Conservation (phyloP, 2,888 invertebrate species). For the Frankliniella fusca region DNA sequence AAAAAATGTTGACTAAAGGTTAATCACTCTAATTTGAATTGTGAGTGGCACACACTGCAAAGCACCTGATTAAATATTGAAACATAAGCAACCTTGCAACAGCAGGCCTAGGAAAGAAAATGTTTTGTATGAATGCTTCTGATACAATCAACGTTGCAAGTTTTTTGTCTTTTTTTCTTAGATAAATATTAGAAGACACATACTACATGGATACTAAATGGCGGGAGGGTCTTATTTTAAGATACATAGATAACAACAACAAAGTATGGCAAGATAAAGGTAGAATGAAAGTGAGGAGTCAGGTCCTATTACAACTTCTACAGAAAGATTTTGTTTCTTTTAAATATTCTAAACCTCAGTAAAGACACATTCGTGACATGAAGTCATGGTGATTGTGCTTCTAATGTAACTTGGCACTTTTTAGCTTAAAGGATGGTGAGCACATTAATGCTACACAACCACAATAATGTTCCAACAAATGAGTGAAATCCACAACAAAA, state of each 20-base stretch:
- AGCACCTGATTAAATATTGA: background rate
- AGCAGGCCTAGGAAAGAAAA: background rate
- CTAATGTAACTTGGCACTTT: constrained; percentile 2
- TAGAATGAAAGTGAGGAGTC: background rate
- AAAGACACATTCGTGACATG: background rate
- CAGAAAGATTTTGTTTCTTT: background rate
- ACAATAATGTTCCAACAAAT: background rate
- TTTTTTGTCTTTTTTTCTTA: background rate
- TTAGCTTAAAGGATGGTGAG: background rate
- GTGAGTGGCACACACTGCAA: background rate
- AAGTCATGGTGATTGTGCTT: background rate
- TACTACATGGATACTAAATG: background rate
- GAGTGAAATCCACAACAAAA: background rate
- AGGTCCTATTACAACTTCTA: background rate
- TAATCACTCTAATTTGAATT: background rate
- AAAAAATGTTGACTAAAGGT: background rate
- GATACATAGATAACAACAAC: background rate
- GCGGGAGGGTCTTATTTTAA: background rate
- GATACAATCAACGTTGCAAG: background rate
- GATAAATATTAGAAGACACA: background rate
- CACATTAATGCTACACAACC: background rate
- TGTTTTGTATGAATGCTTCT: background rate
- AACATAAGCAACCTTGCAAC: background rate
- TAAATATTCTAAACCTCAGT: background rate
- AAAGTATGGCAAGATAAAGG: background rate